A percentile compares a stretch with the other conserved stretches of the same genome.
These are phyloP conservation scores for Gallirallus australis DNA, from an alignment of 2,797 vertebrate species.

Conservation along the genomic window DNA sequence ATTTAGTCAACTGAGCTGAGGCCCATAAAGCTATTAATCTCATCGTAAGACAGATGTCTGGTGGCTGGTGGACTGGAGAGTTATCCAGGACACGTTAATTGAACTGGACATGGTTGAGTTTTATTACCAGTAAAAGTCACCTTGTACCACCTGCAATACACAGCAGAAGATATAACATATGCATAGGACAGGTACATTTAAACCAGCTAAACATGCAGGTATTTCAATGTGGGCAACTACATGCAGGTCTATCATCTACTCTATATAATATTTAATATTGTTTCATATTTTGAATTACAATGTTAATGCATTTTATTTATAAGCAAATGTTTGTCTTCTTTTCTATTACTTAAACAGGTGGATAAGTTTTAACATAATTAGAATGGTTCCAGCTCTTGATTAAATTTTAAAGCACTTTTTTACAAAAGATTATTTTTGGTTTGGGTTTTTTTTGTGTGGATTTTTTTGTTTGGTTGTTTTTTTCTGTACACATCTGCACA, in stretches of 20 bases:
- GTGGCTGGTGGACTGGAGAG: background rate
- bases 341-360: background rate
- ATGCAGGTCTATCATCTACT: background rate
- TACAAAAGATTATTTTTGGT: background rate
- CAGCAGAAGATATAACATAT: background rate
- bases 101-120: background rate
- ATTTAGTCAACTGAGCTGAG: background rate
- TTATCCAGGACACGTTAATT: background rate
- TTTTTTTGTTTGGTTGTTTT: background rate
- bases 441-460: no score
- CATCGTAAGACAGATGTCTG: background rate
- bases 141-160: background rate
- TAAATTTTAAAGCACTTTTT: background rate
- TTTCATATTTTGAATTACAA: background rate
- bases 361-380: background rate
- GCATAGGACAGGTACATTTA: background rate
- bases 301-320: background rate
- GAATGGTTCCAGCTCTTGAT: background rate
- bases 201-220: background rate
- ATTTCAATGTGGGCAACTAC: background rate
- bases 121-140: background rate
- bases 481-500: background rate
- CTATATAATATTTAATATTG: background rate
- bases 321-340: background rate
- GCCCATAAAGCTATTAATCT: background rate